A percentile compares a stretch with the other conserved stretches of the same genome.
Conservation (phyloP, 2,888 invertebrate genomes). For the Dynastes grantii region DNA sequence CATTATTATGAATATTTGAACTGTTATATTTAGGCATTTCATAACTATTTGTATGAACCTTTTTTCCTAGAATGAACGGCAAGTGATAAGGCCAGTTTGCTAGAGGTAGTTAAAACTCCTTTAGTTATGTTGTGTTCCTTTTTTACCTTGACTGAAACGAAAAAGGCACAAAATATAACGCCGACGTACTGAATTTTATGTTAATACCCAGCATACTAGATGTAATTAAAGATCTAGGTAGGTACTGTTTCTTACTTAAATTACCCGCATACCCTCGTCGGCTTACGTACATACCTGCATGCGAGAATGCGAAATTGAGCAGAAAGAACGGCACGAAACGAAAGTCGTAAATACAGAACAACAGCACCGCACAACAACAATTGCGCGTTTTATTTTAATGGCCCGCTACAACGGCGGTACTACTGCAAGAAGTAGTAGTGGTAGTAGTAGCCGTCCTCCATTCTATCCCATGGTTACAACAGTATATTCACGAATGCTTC, state of each 20-base stretch:
- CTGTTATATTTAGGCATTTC: too few relatives aligned
- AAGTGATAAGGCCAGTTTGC: too few relatives aligned
- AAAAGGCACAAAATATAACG: too few relatives aligned
- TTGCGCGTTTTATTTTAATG: constrained; percentile 32
- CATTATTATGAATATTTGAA: too few relatives aligned
- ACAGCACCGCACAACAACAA: constrained; percentile 29
- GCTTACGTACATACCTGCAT: not conserved
- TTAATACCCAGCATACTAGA: constrained; percentile 1
- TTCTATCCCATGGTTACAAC: constrained; percentile 33
- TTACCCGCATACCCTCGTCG: constrained; percentile 31
- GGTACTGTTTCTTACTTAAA: constrained; percentile 19
- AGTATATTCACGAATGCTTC: constrained; percentile 54
- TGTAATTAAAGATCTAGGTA: constrained; percentile 22
- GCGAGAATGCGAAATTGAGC: constrained; percentile 13
- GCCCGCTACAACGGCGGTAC: constrained; percentile 4
- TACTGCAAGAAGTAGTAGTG: constrained; percentile 12
- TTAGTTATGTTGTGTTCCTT: too few relatives aligned
- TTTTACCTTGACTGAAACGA: too few relatives aligned
- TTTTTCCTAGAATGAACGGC: too few relatives aligned
- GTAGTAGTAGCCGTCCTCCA: constrained; percentile 37
- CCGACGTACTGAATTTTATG: not conserved
- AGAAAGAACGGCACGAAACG: constrained; percentile 12
- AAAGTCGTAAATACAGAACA: constrained; percentile 20
- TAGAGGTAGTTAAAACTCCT: too few relatives aligned
- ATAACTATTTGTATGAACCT: too few relatives aligned